These are phyloP conservation scores for Drosophila longiperda DNA, from an alignment of 2,888 invertebrate genomes.

Conservation along the genomic window DNA sequence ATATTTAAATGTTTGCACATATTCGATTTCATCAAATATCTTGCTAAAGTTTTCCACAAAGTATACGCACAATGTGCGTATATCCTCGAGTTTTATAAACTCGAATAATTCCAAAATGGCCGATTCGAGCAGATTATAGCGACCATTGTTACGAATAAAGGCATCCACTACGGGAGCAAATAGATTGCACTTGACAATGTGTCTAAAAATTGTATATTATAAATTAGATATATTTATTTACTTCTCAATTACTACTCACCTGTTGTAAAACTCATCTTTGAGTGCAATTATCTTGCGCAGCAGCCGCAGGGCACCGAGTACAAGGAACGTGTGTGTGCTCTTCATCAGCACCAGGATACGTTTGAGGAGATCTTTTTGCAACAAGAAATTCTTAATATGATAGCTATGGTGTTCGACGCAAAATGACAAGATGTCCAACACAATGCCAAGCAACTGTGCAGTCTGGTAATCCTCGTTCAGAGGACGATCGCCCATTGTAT, in stretches of 20 bases:
- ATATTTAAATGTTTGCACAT: constrained; percentile 99
- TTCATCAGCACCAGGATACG: constrained; percentile 98
- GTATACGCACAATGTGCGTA: constrained; percentile 95
- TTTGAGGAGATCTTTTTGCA: constrained; percentile 97
- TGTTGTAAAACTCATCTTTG: constrained; percentile 99
- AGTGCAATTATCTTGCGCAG: constrained; percentile 98
- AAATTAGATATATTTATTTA: neutral
- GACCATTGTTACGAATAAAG: constrained; percentile 97
- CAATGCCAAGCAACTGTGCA: constrained; percentile 96
- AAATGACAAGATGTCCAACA: constrained; percentile 97
- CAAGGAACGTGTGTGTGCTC: constrained; percentile 98
- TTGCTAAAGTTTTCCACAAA: constrained; percentile 98
- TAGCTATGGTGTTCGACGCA: constrained; percentile 99
- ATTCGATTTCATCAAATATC: constrained; percentile 96
- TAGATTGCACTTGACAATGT: constrained; percentile 96
- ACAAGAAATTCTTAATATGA: constrained; percentile 98
- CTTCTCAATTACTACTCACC: constrained; percentile 70
- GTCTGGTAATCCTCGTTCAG: constrained; percentile 98
- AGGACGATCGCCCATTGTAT: constrained; percentile 95
- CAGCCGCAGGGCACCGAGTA: constrained; percentile 97
- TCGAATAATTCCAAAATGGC: constrained; percentile 99
- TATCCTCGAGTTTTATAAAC: constrained; percentile 97
- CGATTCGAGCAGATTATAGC: constrained; percentile 99
- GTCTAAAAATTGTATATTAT: constrained; percentile 85
- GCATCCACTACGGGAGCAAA: constrained; percentile 98